Percentiles rank a stretch among this genome's conserved stretches.
Conservation (phyloP, 2,888 invertebrate genomes). For the Drosophila kokeensis region DNA sequence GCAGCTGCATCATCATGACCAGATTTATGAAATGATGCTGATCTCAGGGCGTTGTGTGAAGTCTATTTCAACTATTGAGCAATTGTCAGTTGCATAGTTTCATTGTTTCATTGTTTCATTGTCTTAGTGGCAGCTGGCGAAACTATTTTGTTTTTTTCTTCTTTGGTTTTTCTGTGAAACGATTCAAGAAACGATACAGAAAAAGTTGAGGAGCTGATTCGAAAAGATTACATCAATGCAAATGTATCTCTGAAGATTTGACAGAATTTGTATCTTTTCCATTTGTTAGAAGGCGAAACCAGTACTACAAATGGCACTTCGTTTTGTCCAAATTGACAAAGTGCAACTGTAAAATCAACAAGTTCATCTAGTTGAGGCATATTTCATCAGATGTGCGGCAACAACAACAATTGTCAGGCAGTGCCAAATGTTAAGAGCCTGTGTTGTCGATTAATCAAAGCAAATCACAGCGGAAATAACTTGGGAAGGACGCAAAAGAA, state of each 20-base stretch:
- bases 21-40: conserved; percentile 12
- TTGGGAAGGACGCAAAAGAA: conserved; percentile 15
- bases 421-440: conserved; percentile 25
- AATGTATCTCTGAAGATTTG: not conserved
- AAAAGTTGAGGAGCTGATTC: not conserved
- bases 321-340: not conserved
- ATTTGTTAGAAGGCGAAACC: not conserved
- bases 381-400: not conserved
- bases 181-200: not conserved
- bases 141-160: conserved; percentile 3
- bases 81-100: conserved; percentile 36
- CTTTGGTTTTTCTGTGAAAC: not conserved
- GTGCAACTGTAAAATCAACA: conserved; percentile 3
- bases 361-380: conserved; percentile 12
- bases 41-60: conserved; percentile 19
- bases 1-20: not conserved
- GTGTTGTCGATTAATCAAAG: conserved; percentile 57
- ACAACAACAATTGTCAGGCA: conserved; percentile 1
- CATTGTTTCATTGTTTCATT: conserved; percentile 5
- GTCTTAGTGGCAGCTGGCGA: conserved; percentile 1
- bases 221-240: not conserved
- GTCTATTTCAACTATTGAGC: conserved; percentile 23
- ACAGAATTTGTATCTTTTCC: not conserved
- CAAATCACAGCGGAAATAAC: conserved; percentile 54
- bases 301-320: not conserved